Evolutionary conservation across 1,140 invertebrate species (phyloP).

Genomic region (Drosophila ercepeae): DNA sequence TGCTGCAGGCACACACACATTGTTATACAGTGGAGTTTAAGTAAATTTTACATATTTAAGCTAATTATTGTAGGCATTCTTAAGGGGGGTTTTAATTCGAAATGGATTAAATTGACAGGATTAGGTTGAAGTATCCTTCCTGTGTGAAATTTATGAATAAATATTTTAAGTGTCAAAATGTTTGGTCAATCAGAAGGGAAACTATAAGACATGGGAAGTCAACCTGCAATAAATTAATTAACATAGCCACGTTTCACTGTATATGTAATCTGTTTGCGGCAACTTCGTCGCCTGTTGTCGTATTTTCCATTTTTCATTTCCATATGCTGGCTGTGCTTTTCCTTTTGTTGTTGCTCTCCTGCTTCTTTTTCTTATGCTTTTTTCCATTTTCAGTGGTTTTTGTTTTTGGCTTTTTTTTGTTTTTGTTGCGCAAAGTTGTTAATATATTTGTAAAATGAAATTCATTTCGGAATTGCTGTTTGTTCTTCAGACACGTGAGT

Average conservation of each 20-base stretch:
- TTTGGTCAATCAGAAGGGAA: no score
- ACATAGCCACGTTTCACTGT: not conserved
- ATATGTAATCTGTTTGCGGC: conserved; percentile 37
- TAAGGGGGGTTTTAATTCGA: not conserved
- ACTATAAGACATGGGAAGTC: no score
- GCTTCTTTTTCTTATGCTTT: conserved; percentile 33
- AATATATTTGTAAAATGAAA: conserved; percentile 83
- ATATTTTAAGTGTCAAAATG: no score
- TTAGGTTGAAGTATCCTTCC: not conserved
- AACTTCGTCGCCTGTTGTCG: conserved; percentile 55
- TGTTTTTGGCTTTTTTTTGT: conserved; percentile 28
- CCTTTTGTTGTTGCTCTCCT: conserved; percentile 4
- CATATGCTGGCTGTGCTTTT: conserved; percentile 78
- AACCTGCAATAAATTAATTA: no score
- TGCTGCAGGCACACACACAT: conserved; percentile 11
- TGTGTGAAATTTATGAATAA: not conserved
- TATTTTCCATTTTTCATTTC: conserved; percentile 75
- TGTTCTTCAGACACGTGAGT: conserved; percentile 44
- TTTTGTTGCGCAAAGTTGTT: conserved; percentile 75
- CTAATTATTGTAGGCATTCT: not conserved
- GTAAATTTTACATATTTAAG: not conserved
- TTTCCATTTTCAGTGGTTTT: conserved; percentile 7
- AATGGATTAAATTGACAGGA: not conserved
- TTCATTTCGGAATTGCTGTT: conserved; percentile 81
- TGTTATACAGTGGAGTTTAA: conserved; percentile 16